These are phyloP conservation scores for Ptychadena robeensis DNA, from an alignment of 2,797 vertebrate genomes.

Conservation along the genomic window DNA sequence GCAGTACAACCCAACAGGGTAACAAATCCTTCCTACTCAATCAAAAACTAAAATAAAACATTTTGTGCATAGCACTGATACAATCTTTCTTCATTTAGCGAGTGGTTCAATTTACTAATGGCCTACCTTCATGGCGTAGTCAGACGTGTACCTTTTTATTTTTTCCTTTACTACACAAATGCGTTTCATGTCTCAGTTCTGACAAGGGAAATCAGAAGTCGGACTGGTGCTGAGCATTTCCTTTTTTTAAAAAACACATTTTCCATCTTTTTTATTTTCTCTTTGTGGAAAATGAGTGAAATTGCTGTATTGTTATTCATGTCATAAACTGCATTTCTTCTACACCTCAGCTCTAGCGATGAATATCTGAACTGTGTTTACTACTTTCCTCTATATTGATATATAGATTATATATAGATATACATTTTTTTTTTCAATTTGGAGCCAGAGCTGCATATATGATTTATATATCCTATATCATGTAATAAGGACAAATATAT, in stretches of 20 bases:
- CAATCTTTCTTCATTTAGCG: too few species aligned
- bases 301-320: constrained; percentile 41
- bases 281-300: constrained; percentile 12
- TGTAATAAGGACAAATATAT: too few species aligned
- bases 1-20: too few species aligned
- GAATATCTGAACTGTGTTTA: not conserved
- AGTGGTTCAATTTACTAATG: not conserved
- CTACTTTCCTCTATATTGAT: not conserved
- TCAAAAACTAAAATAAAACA: too few species aligned
- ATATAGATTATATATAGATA: too few species aligned
- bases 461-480: too few species aligned
- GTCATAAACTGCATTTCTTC: not conserved
- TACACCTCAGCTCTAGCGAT: not conserved
- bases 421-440: too few species aligned
- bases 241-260: constrained; percentile 36
- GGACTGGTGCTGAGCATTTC: constrained; percentile 31
- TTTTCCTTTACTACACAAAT: constrained; percentile 23
- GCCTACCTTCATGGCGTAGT: not conserved
- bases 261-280: not conserved
- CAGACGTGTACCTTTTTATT: not conserved
- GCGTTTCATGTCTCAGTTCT: constrained; percentile 5
- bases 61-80: too few species aligned
- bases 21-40: too few species aligned
- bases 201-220: constrained; percentile 11
- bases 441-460: too few species aligned